Conservation (phyloP, 2,888 invertebrate genomes). For the Cephus spinipes region DNA sequence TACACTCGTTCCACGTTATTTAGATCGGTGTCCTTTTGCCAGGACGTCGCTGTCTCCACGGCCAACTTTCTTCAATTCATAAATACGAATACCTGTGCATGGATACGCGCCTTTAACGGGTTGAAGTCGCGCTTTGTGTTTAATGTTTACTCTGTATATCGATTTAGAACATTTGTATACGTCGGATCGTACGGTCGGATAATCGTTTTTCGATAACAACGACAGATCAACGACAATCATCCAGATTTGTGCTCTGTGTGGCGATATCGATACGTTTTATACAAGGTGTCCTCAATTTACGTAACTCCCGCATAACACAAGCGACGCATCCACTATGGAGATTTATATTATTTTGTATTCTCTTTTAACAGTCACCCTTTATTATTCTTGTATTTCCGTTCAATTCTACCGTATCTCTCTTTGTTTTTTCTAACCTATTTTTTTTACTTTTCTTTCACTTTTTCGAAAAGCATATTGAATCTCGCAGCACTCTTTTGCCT, state of each 20-base stretch:
- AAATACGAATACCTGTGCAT: neutral
- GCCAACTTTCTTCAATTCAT: neutral
- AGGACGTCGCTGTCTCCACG: neutral
- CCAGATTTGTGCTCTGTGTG: neutral
- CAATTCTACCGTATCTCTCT: neutral
- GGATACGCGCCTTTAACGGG: neutral
- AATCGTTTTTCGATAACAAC: neutral
- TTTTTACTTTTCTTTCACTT: neutral
- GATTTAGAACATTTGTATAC: neutral
- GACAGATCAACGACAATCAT: no score
- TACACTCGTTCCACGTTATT: neutral
- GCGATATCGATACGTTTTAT: neutral
- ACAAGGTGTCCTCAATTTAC: neutral
- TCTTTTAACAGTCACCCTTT: neutral
- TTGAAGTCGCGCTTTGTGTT: neutral
- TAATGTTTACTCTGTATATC: neutral
- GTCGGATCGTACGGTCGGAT: neutral
- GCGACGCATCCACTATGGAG: neutral
- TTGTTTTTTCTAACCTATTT: neutral
- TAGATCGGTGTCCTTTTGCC: neutral
- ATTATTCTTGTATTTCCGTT: neutral
- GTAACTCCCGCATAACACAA: neutral
- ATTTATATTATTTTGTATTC: neutral
- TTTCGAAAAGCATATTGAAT: neutral
- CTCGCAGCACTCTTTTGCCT: neutral